Conservation (phyloP, 2,113 vertebrate species). For the Smithornis capensis region DNA sequence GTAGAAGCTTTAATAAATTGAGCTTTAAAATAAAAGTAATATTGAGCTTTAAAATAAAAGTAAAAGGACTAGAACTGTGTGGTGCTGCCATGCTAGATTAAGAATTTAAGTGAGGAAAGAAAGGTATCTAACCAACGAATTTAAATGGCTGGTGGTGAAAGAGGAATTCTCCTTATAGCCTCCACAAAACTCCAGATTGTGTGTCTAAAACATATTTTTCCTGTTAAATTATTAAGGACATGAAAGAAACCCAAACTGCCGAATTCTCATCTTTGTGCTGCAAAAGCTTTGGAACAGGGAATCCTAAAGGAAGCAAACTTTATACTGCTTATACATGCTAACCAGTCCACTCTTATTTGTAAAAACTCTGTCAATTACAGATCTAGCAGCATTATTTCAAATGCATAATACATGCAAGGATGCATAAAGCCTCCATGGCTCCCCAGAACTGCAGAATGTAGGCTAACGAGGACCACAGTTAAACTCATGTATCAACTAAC, state of each 20-base stretch:
- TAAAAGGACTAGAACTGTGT: neutral
- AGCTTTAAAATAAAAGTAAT: neutral
- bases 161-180: neutral
- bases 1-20: neutral
- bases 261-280: neutral
- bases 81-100: neutral
- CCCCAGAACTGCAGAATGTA: neutral
- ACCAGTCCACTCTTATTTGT: neutral
- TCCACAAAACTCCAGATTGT: neutral
- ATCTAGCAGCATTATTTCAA: neutral
- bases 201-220: neutral
- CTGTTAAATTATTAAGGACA: neutral
- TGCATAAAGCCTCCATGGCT: neutral
- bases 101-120: neutral
- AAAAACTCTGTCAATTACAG: neutral
- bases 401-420: accelerated
- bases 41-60: neutral
- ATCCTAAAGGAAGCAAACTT: neutral
- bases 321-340: neutral
- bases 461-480: neutral
- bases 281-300: neutral
- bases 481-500: neutral
- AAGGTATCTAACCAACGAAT: neutral
- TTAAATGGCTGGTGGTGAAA: neutral
- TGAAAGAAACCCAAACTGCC: neutral